Base-by-base conservation (phyloP, 2,888 invertebrate genomes). In the Scaptodrosophila latifasciaeformis region DNA sequence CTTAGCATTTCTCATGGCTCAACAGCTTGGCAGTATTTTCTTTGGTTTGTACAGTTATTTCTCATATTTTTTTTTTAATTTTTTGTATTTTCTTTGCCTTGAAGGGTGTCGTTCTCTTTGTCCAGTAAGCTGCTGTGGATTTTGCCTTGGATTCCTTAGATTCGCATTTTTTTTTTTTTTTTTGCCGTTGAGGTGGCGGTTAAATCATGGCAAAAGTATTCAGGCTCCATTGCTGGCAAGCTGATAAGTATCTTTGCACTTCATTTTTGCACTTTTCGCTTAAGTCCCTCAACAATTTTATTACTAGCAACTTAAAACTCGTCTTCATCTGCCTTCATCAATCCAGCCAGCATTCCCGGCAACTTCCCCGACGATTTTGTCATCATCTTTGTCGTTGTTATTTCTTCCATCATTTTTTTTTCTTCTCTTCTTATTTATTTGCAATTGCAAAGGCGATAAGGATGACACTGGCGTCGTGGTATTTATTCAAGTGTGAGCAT, bases 401-500 rank as follows among this genome's bases (percentile, higher is more conserved):
- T 2, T 34, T 34, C 15, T 10, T 30, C 2, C 12, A 30, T 30
- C 2, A n/a, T 2, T 30, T 12, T 34, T 2, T 34, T 12, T 34
- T 15, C 5, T 34, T 6, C 12, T 34, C 34, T 34, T 34, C 34
- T 34, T 72, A 72, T 72, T 72, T 72, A 72, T 72, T 72, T 72
- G 72, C 72, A 79, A 79, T 72, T 76, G 79, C 69, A 71, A 71
- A 79, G 76, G 72, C 57, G 57, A 47, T 55, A 57, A n/a, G 13
- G 34, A 13, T 15, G 34, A 15, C 57, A 42, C 39, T 44, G 42
- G 54, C 50, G 60, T 57, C 55, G 62, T 66, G 69, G 64, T 76
- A 79, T 72, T 72, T 79, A 76, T 66, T 72, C 72, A 72, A 72
- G 79, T 72, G 72, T 71, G 76, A 79, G 79, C 79, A 72, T 61